A percentile compares a stretch with the other conserved stretches of the same genome.
Conservation (phyloP, 2,888 invertebrate genomes). For the Ryuthela nishihirai region DNA sequence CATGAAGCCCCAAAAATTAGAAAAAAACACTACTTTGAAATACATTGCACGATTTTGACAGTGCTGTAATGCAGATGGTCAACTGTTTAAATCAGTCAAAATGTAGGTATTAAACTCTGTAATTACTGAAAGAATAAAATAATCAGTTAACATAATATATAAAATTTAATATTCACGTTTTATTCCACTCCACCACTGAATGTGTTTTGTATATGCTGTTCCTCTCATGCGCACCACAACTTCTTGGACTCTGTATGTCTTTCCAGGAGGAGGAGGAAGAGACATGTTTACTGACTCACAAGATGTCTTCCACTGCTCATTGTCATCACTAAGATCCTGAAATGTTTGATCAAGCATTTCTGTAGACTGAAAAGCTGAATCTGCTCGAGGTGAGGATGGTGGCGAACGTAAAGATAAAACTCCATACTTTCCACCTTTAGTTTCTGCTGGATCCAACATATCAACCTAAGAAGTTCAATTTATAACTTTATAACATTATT, state of each 20-base stretch:
- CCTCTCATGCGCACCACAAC: constrained; percentile 64
- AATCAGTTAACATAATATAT: too few relatives aligned
- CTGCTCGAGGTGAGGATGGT: constrained; percentile 32
- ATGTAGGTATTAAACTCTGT: too few relatives aligned
- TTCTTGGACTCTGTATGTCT: constrained; percentile 60
- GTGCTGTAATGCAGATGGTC: too few relatives aligned
- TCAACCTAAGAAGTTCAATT: constrained; percentile 45
- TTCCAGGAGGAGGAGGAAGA: constrained; percentile 5
- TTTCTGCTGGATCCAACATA: constrained; percentile 44
- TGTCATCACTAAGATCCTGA: constrained; percentile 19
- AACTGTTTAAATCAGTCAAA: too few relatives aligned
- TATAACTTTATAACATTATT: too few relatives aligned
- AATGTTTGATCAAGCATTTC: constrained; percentile 10
- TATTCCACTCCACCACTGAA: constrained; percentile 43
- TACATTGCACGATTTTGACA: too few relatives aligned
- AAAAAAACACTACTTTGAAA: too few relatives aligned
- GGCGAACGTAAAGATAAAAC: constrained; percentile 43
- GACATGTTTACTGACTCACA: constrained; percentile 15
- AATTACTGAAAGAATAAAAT: too few relatives aligned
- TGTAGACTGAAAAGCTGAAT: constrained; percentile 22
- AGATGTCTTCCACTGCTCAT: constrained; percentile 19
- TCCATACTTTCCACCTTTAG: constrained; percentile 43
- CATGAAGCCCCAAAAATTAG: too few relatives aligned
- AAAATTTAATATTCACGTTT: constrained; percentile 39
- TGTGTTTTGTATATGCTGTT: constrained; percentile 42